Evolutionary conservation across 2,113 vertebrate species (phyloP).

Genomic region (Melospiza melodia): DNA sequence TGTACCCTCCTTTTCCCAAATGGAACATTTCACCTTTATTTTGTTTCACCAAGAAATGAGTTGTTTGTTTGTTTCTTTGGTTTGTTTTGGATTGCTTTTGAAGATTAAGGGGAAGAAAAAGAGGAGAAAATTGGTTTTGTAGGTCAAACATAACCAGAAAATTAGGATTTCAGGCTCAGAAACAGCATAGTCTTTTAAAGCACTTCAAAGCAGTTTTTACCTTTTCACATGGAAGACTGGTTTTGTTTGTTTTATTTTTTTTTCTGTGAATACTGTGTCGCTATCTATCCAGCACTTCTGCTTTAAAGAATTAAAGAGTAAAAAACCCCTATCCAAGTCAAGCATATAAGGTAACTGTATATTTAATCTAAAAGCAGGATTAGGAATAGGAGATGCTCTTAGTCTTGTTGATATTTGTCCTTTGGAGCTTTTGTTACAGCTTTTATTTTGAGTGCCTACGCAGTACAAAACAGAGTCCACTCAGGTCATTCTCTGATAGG

Average conservation of each 20-base stretch:
- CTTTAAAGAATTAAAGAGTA: not conserved
- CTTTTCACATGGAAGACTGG: not conserved
- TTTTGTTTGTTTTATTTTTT: not conserved
- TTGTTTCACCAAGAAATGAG: slow-evolving; percentile 32
- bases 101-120: not conserved
- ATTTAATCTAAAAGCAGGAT: not conserved
- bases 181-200: not conserved
- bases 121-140: not conserved
- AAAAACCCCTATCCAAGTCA: not conserved
- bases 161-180: not conserved
- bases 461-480: not conserved
- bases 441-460: not conserved
- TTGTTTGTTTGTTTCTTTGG: slow-evolving; percentile 40
- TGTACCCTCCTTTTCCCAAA: slow-evolving; percentile 39
- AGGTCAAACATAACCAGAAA: not conserved
- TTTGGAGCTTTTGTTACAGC: not conserved
- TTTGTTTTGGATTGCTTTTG: slow-evolving; percentile 38
- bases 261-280: not conserved
- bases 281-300: not conserved
- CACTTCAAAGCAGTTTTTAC: not conserved
- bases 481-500: not conserved
- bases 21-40: slow-evolving; percentile 49
- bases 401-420: not conserved
- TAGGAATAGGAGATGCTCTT: not conserved
- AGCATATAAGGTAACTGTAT: not conserved